Evolutionary conservation across 2,797 vertebrate genomes (phyloP).

Genomic region (Gila robusta): DNA sequence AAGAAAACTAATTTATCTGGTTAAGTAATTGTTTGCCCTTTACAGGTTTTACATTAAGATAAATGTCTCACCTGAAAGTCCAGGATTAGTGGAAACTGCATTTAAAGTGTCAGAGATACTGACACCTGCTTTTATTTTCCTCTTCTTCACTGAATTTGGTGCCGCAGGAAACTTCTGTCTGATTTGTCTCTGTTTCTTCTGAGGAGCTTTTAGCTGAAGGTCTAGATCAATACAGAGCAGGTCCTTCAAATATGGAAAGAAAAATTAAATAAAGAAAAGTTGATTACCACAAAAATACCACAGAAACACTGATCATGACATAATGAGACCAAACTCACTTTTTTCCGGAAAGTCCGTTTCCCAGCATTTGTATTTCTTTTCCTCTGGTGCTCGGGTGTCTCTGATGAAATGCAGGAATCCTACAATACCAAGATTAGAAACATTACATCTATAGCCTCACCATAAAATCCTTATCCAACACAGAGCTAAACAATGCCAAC

Average conservation of each 20-base stretch:
- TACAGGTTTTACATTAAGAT: background rate
- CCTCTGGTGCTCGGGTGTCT: constrained; percentile 56
- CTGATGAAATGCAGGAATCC: constrained; percentile 60
- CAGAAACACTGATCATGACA: background rate
- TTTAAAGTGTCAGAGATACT: constrained; percentile 53
- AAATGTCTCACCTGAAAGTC: constrained; percentile 78
- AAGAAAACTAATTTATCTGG: background rate
- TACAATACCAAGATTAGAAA: constrained; percentile 40
- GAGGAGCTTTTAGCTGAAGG: constrained; percentile 46
- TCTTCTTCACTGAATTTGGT: constrained; percentile 83
- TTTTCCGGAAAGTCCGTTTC: constrained; percentile 43
- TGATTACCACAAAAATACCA: background rate
- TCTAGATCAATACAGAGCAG: constrained; percentile 50
- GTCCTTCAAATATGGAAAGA: constrained; percentile 50
- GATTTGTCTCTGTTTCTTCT: constrained; percentile 86
- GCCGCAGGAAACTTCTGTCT: constrained; percentile 83
- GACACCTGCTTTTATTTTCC: constrained; percentile 71
- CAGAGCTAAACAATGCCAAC: background rate
- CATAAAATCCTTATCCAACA: background rate
- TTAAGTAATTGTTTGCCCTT: background rate
- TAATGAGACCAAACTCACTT: constrained; percentile 30
- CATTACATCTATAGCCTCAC: background rate
- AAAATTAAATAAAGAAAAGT: background rate
- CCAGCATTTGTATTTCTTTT: constrained; percentile 39
- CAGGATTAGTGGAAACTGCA: constrained; percentile 69